A percentile compares a stretch with the other conserved stretches of the same genome.
These are phyloP conservation scores for Notechis scutatus DNA, from an alignment of 2,113 vertebrate genomes.

Conservation along the genomic window DNA sequence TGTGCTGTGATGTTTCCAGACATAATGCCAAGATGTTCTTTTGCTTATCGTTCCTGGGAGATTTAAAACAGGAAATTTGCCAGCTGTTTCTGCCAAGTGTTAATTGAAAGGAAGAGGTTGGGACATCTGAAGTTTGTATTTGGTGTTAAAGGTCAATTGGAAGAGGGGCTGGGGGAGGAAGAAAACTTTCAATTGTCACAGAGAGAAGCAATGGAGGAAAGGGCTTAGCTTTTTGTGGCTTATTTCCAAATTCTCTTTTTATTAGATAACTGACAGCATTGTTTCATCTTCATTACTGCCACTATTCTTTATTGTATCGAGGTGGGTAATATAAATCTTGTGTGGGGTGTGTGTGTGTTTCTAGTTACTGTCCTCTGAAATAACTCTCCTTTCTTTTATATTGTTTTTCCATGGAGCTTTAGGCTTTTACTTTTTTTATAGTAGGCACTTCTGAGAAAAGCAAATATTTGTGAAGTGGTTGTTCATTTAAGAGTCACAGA, in stretches of 20 bases:
- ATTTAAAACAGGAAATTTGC: constrained; percentile 51
- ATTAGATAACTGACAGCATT: constrained; percentile 45
- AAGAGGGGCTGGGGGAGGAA: constrained; percentile 31
- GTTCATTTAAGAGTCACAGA: neutral
- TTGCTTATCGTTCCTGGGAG: constrained; percentile 43
- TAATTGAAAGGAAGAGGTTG: constrained; percentile 36
- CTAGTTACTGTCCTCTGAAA: constrained; percentile 18
- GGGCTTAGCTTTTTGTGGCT: constrained; percentile 48
- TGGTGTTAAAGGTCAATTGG: constrained; percentile 45
- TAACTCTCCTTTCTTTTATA: neutral
- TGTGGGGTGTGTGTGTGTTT: neutral
- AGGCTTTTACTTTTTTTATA: constrained; percentile 23
- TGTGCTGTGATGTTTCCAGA: constrained; percentile 20
- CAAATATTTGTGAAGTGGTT: constrained; percentile 11
- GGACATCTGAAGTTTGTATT: constrained; percentile 44
- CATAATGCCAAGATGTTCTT: constrained; percentile 35
- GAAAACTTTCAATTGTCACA: constrained; percentile 41
- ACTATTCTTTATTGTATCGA: constrained; percentile 14
- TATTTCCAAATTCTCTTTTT: constrained; percentile 17
- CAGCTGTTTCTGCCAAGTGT: constrained; percentile 36
- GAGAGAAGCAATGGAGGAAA: constrained; percentile 42
- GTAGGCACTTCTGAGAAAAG: constrained; percentile 2
- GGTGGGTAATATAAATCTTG: constrained; percentile 33
- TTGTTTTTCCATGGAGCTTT: constrained; percentile 10
- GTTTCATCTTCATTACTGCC: constrained; percentile 31